Evolutionary conservation across 1,140 invertebrate genomes (phyloP), one percentile per base, ranked within the genome.

Genomic region (Chrysomallon squamiferum): DNA sequence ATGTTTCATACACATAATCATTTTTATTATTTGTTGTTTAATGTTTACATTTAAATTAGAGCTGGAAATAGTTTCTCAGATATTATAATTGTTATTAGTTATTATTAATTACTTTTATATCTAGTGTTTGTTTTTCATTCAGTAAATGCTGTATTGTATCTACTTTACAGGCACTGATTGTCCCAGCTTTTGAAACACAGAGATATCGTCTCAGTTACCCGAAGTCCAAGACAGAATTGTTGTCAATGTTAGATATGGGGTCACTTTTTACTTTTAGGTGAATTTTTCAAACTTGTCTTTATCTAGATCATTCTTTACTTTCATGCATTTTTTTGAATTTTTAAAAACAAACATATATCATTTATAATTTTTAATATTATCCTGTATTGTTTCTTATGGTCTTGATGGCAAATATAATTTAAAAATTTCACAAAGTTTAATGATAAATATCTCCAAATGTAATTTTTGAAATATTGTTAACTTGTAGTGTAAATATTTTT

Each of bases 101-200:
- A n/a, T n/a, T n/a, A n/a, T n/a, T n/a, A n/a, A n/a, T n/a, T n/a
- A n/a, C n/a, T n/a, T n/a, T n/a, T n/a, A n/a, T n/a, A n/a, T n/a
- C n/a, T n/a, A n/a, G n/a, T n/a, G n/a, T n/a, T n/a, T n/a, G n/a
- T n/a, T n/a, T n/a, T n/a, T n/a, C n/a, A n/a, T n/a, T n/a, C n/a
- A n/a, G n/a, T n/a, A n/a, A n/a, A n/a, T 38, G 35, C 35, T 38
- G n/a, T 50, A 20, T 22, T 3, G n/a, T 33, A 3, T 62, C 35
- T 32, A 33, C 60, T 74, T 68, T 74, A n/a, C 73, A 93, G 90
- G 95, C 93, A 45, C 85, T 96, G 35, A 90, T 97, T 50, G 90
- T 97, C 25, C 92, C 95, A 49, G 94, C 95, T 30, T 97, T 97
- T 85, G 95, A 97, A 86, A 95, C 93, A 1, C 92, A 95, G 77